Evolutionary conservation across 2,113 vertebrate species (phyloP), one percentile per base, ranked within the genome.

Genomic region (Centropus unirufus): DNA sequence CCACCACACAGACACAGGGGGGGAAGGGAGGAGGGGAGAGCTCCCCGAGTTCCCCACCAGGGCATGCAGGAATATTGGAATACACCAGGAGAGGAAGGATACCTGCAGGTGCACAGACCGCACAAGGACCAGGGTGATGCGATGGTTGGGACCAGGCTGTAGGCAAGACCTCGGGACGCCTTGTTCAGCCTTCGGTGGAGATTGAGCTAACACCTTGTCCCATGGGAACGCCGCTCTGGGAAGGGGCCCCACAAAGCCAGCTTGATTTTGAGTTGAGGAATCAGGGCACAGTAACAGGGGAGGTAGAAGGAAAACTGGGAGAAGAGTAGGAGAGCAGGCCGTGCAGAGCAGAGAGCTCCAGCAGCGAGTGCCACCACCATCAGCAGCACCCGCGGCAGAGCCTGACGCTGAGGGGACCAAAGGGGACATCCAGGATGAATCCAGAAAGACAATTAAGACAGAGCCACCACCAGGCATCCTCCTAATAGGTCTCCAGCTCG

Each of bases 321-420:
- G 57, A 34, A 70, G 55, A 36, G 24, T 22, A 13, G 22, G 6
- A 59, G 22, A 87, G 44, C 18, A 39, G 75, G 42, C 54, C 59
- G 75, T 2, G 12, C 52, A 58, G 79, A 85, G 57, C 40, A 0
- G 1, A 76, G 54, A 77, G 16, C 63, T 61, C 30, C 11, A 8
- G 44, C 54, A 64, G 80, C 2, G 9, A 81, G 54, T 52, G 14
- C 40, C 22, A 46, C 49, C 75, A 51, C 36, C 0, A 0, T 17
- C 49, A 32, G 42, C 46, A 39, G 69, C 29, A 42, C 17, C 34
- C 8, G 4, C 30, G 44, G 83, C 59, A 67, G 63, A 87, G 82
- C 57, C 58, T 0, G 1, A 46, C 59, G 32, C 46, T 0, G 0
- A 2, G 4, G 19, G 16, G 3, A 42, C 39, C 34, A 49, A 0